Evolutionary conservation across 2,113 vertebrate species (phyloP).

Genomic region (Eretmochelys imbricata): DNA sequence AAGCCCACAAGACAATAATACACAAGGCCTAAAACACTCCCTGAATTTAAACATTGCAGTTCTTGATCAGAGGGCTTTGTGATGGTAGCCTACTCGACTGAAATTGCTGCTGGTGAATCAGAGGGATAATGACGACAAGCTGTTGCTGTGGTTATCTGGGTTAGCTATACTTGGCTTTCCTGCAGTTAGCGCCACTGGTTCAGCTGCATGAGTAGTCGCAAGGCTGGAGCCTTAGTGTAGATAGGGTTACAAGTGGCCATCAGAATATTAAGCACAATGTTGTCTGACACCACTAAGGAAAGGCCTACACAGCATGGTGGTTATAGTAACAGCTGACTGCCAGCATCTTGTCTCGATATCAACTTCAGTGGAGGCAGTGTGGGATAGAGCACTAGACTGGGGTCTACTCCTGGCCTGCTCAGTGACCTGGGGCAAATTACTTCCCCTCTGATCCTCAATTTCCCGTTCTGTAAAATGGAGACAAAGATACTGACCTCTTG

Average conservation of each 20-base stretch:
- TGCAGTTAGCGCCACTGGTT: background rate
- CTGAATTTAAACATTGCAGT: background rate
- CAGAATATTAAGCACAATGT: background rate
- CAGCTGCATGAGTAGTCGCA: background rate
- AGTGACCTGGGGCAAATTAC: background rate
- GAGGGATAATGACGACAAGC: accelerated
- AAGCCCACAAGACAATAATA: background rate
- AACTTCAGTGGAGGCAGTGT: background rate
- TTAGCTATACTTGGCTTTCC: background rate
- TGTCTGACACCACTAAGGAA: background rate
- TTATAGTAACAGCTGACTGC: background rate
- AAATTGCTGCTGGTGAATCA: background rate
- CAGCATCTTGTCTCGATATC: background rate
- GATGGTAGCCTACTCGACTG: background rate
- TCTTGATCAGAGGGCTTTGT: background rate
- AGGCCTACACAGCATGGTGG: background rate
- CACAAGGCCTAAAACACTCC: background rate
- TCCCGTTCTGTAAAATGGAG: background rate
- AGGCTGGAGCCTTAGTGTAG: background rate
- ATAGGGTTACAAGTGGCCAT: background rate
- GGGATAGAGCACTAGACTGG: background rate
- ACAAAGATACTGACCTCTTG: background rate
- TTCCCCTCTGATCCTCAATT: background rate
- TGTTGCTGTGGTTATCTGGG: background rate
- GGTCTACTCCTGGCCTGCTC: background rate